Base-by-base conservation (phyloP, 1,140 invertebrate species). In the Drosophila orosa region DNA sequence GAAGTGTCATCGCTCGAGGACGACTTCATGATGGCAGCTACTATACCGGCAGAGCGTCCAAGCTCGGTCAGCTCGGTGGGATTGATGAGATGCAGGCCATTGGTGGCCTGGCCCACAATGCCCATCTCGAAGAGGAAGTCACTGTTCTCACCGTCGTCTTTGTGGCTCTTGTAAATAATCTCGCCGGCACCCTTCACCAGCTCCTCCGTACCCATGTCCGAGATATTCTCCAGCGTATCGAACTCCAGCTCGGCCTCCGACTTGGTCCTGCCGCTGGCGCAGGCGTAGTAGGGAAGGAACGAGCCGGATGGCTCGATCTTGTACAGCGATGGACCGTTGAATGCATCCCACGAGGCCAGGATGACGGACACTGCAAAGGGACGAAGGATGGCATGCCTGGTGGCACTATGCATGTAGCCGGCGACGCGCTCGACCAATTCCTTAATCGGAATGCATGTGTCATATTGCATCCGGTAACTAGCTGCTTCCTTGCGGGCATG, bases 181-280 rank as follows among this genome's bases (percentile, higher is more conserved):
- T 97, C 96, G 19, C 97, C 98, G 63, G 98, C 98, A 94, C 98
- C 97, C 92, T 98, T 98, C 0, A 98, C 95, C 29, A 99, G 93
- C 58, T 99, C 96, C 72, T 95, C 94, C 58, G 95, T 96, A 8
- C 95, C 94, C 95, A 99, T 95, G 54, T 98, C 95, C 3, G 99
- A 7, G 0, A 31, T 3, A 5, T 10, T 92, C 92, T 99, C 99
- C 93, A 99, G 92, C 92, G 99, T 99, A 93, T 99, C 99, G 90
- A 99, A 99, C 94, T 99, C 99, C 29, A 98, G 99, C 94, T 99
- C 99, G 5, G 99, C 99, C 59, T 98, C 96, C 92, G 99, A 98
- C 92, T 98, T 98, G 6, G 98, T 98, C 94, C 99, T 99, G 5
- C 99, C 99, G 76, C 96, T 95, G 35, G 99, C 98, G 94, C 98